Percentiles rank a stretch among this genome's conserved stretches.
phyloP scores from a whole-genome alignment of 2,113 vertebrate genomes.

The Brienomyrus brachyistius region DNA sequence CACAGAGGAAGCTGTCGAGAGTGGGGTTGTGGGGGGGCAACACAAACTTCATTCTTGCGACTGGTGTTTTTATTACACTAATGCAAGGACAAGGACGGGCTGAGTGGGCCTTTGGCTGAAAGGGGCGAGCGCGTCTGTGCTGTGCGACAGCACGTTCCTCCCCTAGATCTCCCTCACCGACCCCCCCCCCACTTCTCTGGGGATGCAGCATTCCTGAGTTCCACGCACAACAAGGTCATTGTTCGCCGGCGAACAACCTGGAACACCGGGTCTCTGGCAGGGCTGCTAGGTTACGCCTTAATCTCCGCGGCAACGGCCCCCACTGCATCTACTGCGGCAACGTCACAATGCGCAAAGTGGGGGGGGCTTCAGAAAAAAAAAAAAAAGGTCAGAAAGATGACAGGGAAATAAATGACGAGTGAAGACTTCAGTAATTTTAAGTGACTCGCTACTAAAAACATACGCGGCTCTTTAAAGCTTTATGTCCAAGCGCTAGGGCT shows the following conservation, averaged over 20 bases:
- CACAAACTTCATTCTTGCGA: not conserved
- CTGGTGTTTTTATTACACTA: not conserved
- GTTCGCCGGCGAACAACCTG: conserved; percentile 71
- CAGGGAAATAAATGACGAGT: not conserved
- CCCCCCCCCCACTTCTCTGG: conserved; percentile 24
- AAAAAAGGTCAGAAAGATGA: not conserved
- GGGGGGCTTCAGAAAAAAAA: not conserved
- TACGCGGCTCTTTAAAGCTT: not conserved
- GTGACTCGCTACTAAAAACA: not conserved
- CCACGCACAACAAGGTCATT: conserved; percentile 70
- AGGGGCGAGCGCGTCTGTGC: not conserved
- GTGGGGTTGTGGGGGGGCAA: not conserved
- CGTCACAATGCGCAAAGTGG: not conserved
- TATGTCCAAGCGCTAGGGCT: not conserved
- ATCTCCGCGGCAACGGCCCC: conserved; percentile 53
- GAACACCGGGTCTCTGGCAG: conserved; percentile 59
- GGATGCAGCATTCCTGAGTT: conserved; percentile 66
- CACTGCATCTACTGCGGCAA: conserved; percentile 42
- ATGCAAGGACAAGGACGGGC: not conserved
- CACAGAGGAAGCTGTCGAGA: not conserved
- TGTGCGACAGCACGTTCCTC: not conserved
- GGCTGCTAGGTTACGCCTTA: conserved; percentile 53
- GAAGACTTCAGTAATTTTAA: not conserved
- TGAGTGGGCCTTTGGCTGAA: not conserved
- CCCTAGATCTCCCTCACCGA: not conserved